Conservation (phyloP, 2,113 vertebrate species). For the Labeo rohita region DNA sequence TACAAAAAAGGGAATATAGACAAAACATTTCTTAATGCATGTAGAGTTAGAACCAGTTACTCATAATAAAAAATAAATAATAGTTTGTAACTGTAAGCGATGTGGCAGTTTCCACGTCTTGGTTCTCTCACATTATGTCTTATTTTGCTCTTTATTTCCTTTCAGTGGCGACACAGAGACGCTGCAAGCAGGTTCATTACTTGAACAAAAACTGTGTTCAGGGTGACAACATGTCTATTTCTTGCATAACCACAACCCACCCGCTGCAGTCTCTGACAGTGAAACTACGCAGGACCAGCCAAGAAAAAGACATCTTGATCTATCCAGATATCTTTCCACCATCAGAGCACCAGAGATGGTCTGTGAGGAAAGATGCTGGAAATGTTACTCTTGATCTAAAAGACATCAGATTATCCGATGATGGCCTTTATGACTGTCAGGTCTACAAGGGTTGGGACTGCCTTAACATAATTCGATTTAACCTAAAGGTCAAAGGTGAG, state of each 20-base stretch:
- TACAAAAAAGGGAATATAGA: too few relatives aligned
- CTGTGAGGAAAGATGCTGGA: neutral
- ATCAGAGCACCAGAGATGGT: neutral
- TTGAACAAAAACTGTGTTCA: neutral
- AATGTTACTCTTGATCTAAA: neutral
- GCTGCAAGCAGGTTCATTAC: neutral
- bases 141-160: neutral
- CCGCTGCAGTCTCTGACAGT: neutral
- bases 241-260: neutral
- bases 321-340: neutral
- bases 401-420: neutral
- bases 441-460: neutral
- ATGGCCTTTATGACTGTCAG: neutral
- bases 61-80: neutral
- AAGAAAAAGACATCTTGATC: neutral
- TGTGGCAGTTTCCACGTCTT: neutral
- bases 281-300: neutral
- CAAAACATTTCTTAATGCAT: neutral
- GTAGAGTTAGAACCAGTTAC: neutral
- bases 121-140: neutral
- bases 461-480: neutral
- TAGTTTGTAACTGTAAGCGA: neutral
- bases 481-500: neutral
- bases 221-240: neutral
- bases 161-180: neutral